Percentiles rank a stretch among this genome's conserved stretches.
phyloP scores from a whole-genome alignment of 2,888 invertebrate genomes.

The Anthoptus insignis region DNA sequence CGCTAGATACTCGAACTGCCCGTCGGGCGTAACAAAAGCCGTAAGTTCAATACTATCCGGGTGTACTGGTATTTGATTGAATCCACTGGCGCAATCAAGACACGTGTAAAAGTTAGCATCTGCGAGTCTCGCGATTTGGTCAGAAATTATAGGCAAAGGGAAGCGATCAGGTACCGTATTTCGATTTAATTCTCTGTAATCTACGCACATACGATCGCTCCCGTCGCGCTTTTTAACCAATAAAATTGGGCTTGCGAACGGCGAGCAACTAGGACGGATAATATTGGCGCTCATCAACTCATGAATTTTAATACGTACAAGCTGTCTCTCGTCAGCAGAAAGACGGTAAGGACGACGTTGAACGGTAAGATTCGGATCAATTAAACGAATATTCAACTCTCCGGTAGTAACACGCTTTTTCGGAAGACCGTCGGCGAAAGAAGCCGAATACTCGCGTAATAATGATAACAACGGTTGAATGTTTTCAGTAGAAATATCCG shows the following conservation, averaged over 20 bases:
- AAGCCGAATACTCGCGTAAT: too few relatives aligned
- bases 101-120: background rate
- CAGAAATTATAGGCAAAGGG: background rate
- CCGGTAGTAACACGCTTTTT: background rate
- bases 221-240: constrained; percentile 6
- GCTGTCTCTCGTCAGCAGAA: background rate
- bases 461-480: too few relatives aligned
- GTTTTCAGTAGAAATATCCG: too few relatives aligned
- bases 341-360: background rate
- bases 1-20: background rate
- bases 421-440: background rate
- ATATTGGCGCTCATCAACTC: background rate
- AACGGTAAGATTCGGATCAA: background rate
- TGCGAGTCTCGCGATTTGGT: background rate
- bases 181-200: constrained; percentile 48
- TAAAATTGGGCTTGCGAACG: constrained; percentile 51
- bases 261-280: background rate
- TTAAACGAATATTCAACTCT: background rate
- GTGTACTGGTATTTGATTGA: background rate
- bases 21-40: background rate
- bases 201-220: constrained; percentile 45
- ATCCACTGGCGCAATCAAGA: background rate
- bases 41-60: background rate
- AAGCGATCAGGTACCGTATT: constrained; percentile 38
- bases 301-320: background rate